These are phyloP conservation scores for Platysternon megacephalum DNA, from an alignment of 2,113 vertebrate genomes.

Conservation along the genomic window DNA sequence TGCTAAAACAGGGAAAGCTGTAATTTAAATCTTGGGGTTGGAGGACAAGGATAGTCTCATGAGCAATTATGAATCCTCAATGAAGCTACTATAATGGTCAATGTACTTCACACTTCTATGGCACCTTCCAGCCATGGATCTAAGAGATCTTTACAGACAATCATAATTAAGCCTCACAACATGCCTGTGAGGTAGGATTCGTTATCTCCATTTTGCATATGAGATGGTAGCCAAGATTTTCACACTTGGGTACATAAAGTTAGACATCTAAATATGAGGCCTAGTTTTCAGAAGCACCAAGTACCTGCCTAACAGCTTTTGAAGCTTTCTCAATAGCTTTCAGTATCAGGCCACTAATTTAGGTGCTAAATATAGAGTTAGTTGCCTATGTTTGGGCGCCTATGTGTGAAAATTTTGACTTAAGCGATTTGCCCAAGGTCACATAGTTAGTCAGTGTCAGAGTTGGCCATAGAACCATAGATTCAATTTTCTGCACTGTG, in stretches of 20 bases:
- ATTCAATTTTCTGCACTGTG: not conserved
- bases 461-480: not conserved
- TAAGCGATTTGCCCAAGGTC: not conserved
- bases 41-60: not conserved
- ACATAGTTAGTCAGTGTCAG: not conserved
- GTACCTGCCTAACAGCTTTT: accelerated
- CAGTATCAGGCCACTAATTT: not conserved
- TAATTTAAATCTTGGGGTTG: conserved; percentile 23
- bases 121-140: not conserved
- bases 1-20: not conserved
- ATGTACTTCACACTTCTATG: accelerated
- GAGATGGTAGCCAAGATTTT: conserved; percentile 13
- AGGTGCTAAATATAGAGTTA: not conserved
- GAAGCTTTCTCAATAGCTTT: conserved; percentile 4
- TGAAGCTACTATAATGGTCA: not conserved
- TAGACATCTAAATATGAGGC: not conserved
- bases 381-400: not conserved
- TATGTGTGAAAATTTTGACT: not conserved
- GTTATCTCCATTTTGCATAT: not conserved
- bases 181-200: not conserved
- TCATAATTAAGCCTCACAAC: not conserved
- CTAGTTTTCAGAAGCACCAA: not conserved
- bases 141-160: conserved; percentile 17
- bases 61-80: not conserved
- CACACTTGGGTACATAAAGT: not conserved